Conservation (phyloP, 2,797 vertebrate species). For the Gila robusta region DNA sequence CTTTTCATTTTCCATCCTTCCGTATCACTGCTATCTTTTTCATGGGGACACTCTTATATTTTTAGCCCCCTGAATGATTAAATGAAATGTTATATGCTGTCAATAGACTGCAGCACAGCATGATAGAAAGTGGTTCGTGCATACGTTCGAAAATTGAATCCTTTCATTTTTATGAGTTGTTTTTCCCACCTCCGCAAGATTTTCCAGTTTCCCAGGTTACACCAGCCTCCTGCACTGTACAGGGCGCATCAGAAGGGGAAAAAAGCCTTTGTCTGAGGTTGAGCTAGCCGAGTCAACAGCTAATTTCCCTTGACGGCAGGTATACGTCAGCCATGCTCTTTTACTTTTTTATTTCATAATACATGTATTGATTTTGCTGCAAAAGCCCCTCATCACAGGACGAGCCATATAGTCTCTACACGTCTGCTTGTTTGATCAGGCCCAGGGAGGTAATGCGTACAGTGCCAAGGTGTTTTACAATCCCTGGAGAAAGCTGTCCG, state of each 20-base stretch:
- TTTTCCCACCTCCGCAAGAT: conserved; percentile 26
- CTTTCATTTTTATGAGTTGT: conserved; percentile 30
- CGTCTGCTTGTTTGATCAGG: conserved; percentile 77
- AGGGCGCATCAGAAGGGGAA: conserved; percentile 80
- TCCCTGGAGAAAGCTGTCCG: background rate
- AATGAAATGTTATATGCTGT: conserved; percentile 52
- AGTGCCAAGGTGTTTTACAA: conserved; percentile 17
- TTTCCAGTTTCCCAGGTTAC: conserved; percentile 56
- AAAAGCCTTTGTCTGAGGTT: conserved; percentile 79
- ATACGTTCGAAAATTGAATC: conserved; percentile 36
- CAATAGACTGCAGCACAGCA: conserved; percentile 35
- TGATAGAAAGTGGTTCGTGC: conserved; percentile 41
- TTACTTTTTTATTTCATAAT: conserved; percentile 79
- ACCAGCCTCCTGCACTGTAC: conserved; percentile 76
- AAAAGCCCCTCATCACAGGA: conserved; percentile 74
- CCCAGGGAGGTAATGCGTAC: conserved; percentile 46
- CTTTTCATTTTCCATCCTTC: conserved; percentile 51
- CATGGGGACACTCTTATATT: conserved; percentile 36
- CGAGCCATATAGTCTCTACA: conserved; percentile 78
- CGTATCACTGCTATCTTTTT: conserved; percentile 31
- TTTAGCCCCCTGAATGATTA: conserved; percentile 51
- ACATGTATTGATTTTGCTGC: conserved; percentile 85
- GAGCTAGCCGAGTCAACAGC: conserved; percentile 80
- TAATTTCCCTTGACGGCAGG: conserved; percentile 85
- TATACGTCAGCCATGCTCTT: conserved; percentile 74